phyloP scores from a whole-genome alignment of 2,888 invertebrate genomes.

The Cephonodes hylas region DNA sequence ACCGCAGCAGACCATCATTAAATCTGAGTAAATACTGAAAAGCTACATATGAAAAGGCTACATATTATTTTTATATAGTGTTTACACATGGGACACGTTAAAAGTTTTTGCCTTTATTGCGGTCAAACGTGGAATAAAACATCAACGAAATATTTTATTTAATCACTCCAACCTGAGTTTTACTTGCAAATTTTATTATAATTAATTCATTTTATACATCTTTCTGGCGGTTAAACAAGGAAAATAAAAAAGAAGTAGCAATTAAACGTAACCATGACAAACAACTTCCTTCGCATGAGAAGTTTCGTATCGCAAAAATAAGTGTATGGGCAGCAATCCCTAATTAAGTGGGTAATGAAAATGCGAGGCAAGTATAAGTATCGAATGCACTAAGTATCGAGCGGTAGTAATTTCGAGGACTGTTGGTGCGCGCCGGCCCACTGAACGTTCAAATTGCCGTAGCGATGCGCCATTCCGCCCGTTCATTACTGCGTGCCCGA shows the following conservation, averaged over 20 bases:
- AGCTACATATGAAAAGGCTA: not conserved
- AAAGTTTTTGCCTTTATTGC: not conserved
- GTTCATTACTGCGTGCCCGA: constrained; percentile 56
- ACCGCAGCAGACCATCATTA: not conserved
- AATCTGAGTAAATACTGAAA: not conserved
- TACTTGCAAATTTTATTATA: not conserved
- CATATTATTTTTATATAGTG: not conserved
- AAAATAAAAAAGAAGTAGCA: not conserved
- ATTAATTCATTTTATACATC: not conserved
- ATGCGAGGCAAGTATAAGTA: constrained; percentile 28
- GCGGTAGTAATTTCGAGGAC: constrained; percentile 65
- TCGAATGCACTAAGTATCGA: constrained; percentile 34
- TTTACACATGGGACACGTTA: not conserved
- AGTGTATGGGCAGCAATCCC: not conserved
- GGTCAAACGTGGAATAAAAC: not conserved
- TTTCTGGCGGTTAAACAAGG: not conserved
- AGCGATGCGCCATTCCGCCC: constrained; percentile 52
- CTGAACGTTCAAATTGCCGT: constrained; percentile 74
- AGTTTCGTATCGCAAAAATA: constrained; percentile 33
- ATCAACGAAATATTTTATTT: not conserved
- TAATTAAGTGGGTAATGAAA: constrained; percentile 40
- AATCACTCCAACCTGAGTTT: too few species aligned
- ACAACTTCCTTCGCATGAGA: constrained; percentile 20
- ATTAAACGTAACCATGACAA: not conserved
- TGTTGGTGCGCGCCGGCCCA: constrained; percentile 66